Evolutionary conservation across 2,888 invertebrate species (phyloP), one percentile per base, ranked within the genome.

Genomic region (Mactromeris polynyma): DNA sequence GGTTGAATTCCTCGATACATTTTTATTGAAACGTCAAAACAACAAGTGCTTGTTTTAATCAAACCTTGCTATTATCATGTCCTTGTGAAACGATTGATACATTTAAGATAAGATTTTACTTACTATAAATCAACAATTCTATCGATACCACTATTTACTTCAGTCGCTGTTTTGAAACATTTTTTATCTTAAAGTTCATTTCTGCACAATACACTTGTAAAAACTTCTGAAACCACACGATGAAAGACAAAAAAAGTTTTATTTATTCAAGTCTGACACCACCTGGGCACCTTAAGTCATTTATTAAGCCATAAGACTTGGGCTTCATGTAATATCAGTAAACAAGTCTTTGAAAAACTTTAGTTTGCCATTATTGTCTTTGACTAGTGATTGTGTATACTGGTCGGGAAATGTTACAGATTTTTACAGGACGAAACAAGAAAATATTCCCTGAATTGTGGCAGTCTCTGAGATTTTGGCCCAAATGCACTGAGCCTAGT

Each of bases 51-150:
- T 33, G 33, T 73, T 73, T 26, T 36, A 36, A 73, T 73, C 58
- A 73, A 73, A 33, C 73, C 36, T 73, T 14, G 17, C 17, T 19
- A 73, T 73, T 73, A 73, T 73, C 73, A 19, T 14, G 19, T 73
- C 33, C 73, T 73, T 73, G 73, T 73, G 73, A 73, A 73, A 26
- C 11, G 58, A 64, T 64, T 64, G 58, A 26, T 64, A 64, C 11
- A 6, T 64, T 26, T 0, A 4, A 64, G 58, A 64, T 64, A 64
- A n/a, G 26, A 64, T 64, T 64, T 64, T 11, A 26, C 58, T n/a
- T 64, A 64, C 58, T n/a, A 64, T 64, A 64, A 26, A 64, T 64
- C 58, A 64, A 64, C 58, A 64, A 9, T 64, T n/a, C 26, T 64
- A 64, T 26, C 9, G 58, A 64, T 64, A 64, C n/a, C 9, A 4